These are phyloP conservation scores for Lottia gigantea DNA, from an alignment of 2,888 invertebrate species.

Conservation along the genomic window DNA sequence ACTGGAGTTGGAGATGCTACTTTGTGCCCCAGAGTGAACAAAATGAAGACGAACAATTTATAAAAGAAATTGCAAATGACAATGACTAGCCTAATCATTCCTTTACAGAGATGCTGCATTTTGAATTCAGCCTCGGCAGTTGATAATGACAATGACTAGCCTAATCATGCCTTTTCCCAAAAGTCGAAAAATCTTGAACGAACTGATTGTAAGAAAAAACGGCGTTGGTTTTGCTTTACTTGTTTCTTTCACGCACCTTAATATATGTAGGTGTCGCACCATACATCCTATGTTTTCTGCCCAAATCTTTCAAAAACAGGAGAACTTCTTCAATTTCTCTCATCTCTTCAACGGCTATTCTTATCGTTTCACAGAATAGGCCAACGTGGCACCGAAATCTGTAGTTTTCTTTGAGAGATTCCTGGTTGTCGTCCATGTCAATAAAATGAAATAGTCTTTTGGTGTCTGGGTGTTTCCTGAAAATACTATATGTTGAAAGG, in stretches of 20 bases:
- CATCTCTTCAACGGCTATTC: conserved; percentile 1
- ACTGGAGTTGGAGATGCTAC: too few species aligned
- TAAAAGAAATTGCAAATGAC: too few species aligned
- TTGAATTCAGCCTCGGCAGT: too few species aligned
- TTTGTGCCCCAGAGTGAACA: too few species aligned
- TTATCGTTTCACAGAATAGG: background rate
- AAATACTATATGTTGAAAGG: background rate
- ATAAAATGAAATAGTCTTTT: background rate
- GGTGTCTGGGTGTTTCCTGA: background rate
- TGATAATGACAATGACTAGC: too few species aligned
- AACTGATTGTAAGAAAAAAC: too few species aligned
- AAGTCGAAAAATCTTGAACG: too few species aligned
- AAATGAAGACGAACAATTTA: too few species aligned
- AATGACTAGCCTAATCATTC: too few species aligned
- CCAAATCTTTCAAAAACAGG: background rate
- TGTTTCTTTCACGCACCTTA: background rate
- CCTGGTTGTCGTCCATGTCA: background rate
- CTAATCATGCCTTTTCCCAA: too few species aligned
- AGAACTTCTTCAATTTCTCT: background rate
- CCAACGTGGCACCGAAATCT: conserved; percentile 6
- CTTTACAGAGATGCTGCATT: too few species aligned
- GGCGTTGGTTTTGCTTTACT: background rate
- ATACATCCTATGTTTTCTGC: background rate
- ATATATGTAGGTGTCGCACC: background rate
- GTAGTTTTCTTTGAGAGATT: background rate